Base-by-base conservation (phyloP, 2,797 vertebrate species). In the Denticeps clupeoides region DNA sequence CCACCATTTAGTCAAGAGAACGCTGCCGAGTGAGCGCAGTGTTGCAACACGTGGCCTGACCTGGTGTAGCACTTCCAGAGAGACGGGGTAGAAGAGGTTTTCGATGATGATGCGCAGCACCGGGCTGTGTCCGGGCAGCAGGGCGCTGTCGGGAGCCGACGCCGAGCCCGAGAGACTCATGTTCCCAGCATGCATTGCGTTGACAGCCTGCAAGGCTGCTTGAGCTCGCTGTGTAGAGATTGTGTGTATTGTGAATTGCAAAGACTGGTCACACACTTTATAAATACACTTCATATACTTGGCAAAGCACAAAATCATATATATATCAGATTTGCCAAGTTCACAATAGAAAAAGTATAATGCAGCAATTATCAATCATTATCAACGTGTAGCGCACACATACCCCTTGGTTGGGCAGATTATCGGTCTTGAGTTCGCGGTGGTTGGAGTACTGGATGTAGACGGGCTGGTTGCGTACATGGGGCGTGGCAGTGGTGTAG, bases 371-470 rank as follows among this genome's bases (percentile, higher is more conserved):
- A 27, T 27, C 26, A 24, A 24, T 23, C 23, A 24, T 23, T 23
- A 4, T 4, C 23, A 24, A 7, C 24, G 23, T 23, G 4, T 12
- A n/a, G 3, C 12, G 9, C 12, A 56, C 69, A 83, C 85, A 86
- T 71, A 90, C 88, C 72, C 72, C 68, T 51, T 81, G 83, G 73
- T 79, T 73, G 59, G 69, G 73, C 10, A 82, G 71, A 69, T 82
- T 81, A 76, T 86, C 85, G 3, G 77, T 90, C 71, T 87, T 89
- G 48, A 95, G 82, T 70, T 91, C 87, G 29, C 79, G 83, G 69
- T 94, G 79, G 71, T 78, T 82, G 53, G 90, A 93, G 81, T 84
- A 93, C 78, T 94, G 89, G 68, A 95, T 82, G 77, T 76, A 86
- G 72, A 95, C 65, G 62, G 87, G 86, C 57, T 89, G 86, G 68